Evolutionary conservation across 1,140 invertebrate genomes (phyloP), one percentile per base, ranked within the genome.

Genomic region (Streblospio benedicti): DNA sequence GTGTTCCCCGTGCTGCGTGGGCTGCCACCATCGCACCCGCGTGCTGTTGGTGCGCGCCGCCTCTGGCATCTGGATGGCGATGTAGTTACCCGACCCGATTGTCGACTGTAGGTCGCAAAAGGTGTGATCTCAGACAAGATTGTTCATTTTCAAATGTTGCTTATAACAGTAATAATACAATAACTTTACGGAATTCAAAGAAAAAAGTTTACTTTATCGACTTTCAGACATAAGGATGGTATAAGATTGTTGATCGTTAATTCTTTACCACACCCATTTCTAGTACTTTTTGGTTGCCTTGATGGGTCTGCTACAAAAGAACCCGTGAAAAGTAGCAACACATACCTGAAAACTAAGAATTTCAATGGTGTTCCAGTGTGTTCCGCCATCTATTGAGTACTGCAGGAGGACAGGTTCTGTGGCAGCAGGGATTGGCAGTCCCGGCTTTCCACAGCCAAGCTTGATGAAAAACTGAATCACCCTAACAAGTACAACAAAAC

Each of bases 381-480:
- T 78, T 12, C 79, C 79, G n/a, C 79, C 79, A 67, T 79, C 78
- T 23, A 55, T 76, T n/a, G 79, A 80, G 53, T 76, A 80, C 64
- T 81, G 79, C 5, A 80, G 63, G 18, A 80, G 62, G 16, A 81
- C 71, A 52, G 72, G 76, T 60, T 76, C 53, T 55, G 56, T 58
- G 25, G 65, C 63, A 50, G 63, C 65, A 57, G 58, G 61, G 33
- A 57, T 66, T n/a, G 60, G 62, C 27, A 63, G 52, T 2, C 33
- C 51, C 0, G 28, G 28, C 16, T 61, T 58, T 65, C 54, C 63
- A 68, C 70, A 76, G 4, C 74, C 74, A 30, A 74, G 64, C 51
- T 67, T 66, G 12, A 77, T 51, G 54, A 72, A 74, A 64, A 77
- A 77, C 67, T 79, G 76, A 5, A 77, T 60, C 9, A 66, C 68